Conservation (phyloP, 2,113 vertebrate species). For the Tachycineta bicolor region DNA sequence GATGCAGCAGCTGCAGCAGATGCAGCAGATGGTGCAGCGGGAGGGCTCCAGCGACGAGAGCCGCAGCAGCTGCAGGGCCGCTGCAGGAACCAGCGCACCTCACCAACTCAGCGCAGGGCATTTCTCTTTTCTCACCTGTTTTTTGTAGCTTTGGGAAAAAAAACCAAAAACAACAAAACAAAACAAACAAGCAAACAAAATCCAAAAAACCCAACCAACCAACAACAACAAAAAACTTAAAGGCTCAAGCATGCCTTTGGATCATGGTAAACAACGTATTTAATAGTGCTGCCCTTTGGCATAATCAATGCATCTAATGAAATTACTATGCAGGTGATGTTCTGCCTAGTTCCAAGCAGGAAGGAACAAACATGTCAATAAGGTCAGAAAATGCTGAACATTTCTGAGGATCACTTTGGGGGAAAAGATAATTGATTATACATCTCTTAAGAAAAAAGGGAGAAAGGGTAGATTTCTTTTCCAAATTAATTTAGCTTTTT, state of each 20-base stretch:
- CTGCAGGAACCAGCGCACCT: fast-evolving
- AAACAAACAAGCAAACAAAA: neutral
- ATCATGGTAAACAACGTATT: neutral
- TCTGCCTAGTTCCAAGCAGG: neutral
- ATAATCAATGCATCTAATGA: neutral
- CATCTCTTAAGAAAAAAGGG: neutral
- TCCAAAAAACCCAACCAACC: neutral
- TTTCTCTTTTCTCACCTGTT: neutral
- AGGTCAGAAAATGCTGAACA: neutral
- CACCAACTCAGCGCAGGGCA: neutral
- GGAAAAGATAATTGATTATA: neutral
- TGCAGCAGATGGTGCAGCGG: neutral
- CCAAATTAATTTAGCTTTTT: neutral
- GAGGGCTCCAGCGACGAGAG: neutral
- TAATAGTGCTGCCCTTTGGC: neutral
- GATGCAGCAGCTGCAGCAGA: neutral
- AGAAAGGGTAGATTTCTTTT: neutral
- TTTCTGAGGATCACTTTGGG: neutral
- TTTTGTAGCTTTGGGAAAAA: neutral
- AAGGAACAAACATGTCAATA: neutral
- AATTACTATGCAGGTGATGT: neutral
- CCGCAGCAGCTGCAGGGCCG: too few relatives aligned
- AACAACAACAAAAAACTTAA: neutral
- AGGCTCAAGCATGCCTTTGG: neutral
- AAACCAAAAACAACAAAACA: neutral